These are phyloP conservation scores for Agrypnus murinus DNA, from an alignment of 2,888 invertebrate genomes.

Conservation along the genomic window DNA sequence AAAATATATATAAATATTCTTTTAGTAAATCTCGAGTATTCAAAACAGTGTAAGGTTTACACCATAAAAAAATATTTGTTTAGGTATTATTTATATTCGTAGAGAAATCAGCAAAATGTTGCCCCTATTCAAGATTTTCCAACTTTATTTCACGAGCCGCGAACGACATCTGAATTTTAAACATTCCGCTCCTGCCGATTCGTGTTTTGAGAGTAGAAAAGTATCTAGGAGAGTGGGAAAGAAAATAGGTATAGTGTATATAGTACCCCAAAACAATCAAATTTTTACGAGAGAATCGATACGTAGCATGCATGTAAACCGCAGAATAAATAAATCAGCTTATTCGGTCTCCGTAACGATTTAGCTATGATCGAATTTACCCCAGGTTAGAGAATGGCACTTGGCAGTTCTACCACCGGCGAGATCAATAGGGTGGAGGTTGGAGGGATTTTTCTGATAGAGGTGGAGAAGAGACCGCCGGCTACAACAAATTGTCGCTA, in stretches of 20 bases:
- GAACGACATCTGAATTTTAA: slow-evolving; percentile 45
- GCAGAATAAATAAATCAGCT: slow-evolving; percentile 48
- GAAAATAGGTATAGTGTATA: not conserved
- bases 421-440: slow-evolving; percentile 36
- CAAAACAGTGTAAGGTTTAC: slow-evolving; percentile 15
- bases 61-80: slow-evolving; percentile 37
- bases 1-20: too few relatives aligned
- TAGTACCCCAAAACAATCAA: slow-evolving; percentile 45
- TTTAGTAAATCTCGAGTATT: not conserved
- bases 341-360: slow-evolving; percentile 44
- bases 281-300: slow-evolving; percentile 48
- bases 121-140: slow-evolving; percentile 42
- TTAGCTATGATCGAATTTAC: slow-evolving; percentile 44
- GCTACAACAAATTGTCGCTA: slow-evolving; percentile 52
- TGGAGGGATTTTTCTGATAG: slow-evolving; percentile 45
- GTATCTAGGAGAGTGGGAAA: too few relatives aligned
- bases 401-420: slow-evolving; percentile 44
- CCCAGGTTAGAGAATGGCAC: slow-evolving; percentile 39
- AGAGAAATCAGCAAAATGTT: slow-evolving; percentile 44
- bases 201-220: slow-evolving; percentile 26
- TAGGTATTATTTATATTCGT: slow-evolving; percentile 46
- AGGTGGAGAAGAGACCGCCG: slow-evolving; percentile 11
- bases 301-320: slow-evolving; percentile 49
- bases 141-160: slow-evolving; percentile 40
- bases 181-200: slow-evolving; percentile 33